Evolutionary conservation across 1,140 invertebrate species (phyloP), one percentile per base, ranked within the genome.

Genomic region (Bombus waltoni): DNA sequence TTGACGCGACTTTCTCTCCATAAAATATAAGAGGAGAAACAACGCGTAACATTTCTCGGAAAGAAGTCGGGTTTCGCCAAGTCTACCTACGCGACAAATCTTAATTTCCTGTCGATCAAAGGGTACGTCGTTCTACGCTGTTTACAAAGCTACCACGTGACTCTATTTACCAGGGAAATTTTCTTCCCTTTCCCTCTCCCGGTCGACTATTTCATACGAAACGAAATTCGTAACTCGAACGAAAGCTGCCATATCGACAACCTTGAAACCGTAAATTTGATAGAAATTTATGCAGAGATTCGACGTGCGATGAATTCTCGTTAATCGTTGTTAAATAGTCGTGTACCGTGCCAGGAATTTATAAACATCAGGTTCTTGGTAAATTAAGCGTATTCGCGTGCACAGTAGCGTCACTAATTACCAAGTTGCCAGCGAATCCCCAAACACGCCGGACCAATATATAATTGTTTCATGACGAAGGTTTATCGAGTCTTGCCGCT

Each of bases 401-500:
- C 57, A 38, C 40, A 42, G 47, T 15, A 35, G 44, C 62, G 28
- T 71, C 38, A 15, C 47, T 83, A 72, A 84, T 84, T 84, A 78
- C 76, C 15, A 32, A 80, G 76, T 72, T 62, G 47, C 53, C 57
- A 35, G 25, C 53, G 74, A 53, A 79, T 80, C 68, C 68, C 47
- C 28, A 18, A 83, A 83, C 74, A 77, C 72, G 18, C 42, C n/a
- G 32, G 40, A 40, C 82, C 66, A 47, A 44, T 71, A 57, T 84
- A 84, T 84, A 84, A 84, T 80, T 65, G 53, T 72, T 62, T 47
- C 76, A 65, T 42, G 76, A 38, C 75, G 18, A 71, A 84, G 68
- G 83, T 72, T 72, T 80, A 84, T 84, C 83, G 83, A 80, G 38
- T 80, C 53, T 80, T 80, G 83, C 6, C 74, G 13, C 28, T 28